Conservation (phyloP, 2,797 vertebrate species). For the Hipposideros larvatus region DNA sequence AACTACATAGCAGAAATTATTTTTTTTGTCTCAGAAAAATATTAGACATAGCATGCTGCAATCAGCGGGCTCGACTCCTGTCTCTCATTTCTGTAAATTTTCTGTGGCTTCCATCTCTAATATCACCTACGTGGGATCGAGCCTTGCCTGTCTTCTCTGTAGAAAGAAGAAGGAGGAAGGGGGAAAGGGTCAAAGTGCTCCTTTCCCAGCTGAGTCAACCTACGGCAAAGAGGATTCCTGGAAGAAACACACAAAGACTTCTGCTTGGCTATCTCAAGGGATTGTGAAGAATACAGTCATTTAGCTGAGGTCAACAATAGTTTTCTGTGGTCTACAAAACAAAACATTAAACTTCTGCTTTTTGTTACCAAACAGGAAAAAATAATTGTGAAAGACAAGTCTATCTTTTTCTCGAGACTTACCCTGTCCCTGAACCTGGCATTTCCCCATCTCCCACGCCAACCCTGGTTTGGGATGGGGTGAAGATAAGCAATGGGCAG, state of each 20-base stretch:
- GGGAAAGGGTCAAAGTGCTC: not conserved
- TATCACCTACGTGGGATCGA: no score
- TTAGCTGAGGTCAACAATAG: slow-evolving; percentile 41
- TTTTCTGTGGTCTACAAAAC: slow-evolving; percentile 60
- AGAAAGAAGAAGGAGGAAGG: not conserved
- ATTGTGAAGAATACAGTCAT: not conserved
- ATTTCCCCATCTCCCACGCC: not conserved
- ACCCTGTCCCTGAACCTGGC: not conserved
- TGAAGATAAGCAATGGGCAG: not conserved
- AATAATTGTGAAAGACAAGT: not conserved
- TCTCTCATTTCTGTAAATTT: not conserved
- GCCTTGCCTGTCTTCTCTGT: not conserved
- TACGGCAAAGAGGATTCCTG: slow-evolving; percentile 1
- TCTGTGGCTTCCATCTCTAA: not conserved
- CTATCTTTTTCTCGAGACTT: not conserved
- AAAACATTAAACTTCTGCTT: slow-evolving; percentile 44
- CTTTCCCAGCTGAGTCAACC: not conserved
- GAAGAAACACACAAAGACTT: slow-evolving; percentile 47
- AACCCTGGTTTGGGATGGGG: not conserved
- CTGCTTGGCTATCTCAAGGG: not conserved
- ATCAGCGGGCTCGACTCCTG: not conserved
- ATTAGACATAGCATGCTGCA: not conserved
- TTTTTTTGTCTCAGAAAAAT: not conserved
- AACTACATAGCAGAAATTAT: not conserved
- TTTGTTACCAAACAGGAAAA: not conserved